Conservation (phyloP, 2,113 vertebrate species). For the Coracopsis vasa region DNA sequence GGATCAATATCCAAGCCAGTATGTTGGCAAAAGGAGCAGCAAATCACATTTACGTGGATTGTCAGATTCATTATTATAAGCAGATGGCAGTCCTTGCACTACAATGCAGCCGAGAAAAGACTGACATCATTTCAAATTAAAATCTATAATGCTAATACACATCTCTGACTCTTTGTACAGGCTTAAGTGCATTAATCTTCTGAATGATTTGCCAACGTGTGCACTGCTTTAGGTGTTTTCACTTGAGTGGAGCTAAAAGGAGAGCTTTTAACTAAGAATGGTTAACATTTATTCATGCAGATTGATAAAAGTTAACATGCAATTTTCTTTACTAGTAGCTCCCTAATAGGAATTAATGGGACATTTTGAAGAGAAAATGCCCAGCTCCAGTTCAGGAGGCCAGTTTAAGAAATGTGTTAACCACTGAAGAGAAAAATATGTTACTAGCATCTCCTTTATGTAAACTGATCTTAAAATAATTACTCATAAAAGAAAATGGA, state of each 20-base stretch:
- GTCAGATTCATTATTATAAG: conserved; percentile 95
- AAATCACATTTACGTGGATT: conserved; percentile 91
- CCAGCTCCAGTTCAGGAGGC: conserved; percentile 48
- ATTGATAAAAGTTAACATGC: conserved; percentile 77
- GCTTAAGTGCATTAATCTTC: conserved; percentile 82
- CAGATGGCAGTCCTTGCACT: conserved; percentile 88
- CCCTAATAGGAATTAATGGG: conserved; percentile 74
- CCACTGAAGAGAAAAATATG: background rate
- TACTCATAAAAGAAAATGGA: background rate
- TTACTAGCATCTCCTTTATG: background rate
- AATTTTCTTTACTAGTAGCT: conserved; percentile 76
- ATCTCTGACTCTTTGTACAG: conserved; percentile 76
- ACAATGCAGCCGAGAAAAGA: conserved; percentile 83
- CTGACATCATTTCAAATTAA: conserved; percentile 96
- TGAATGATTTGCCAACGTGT: conserved; percentile 71
- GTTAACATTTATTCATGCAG: conserved; percentile 75
- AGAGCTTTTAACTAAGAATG: conserved; percentile 69
- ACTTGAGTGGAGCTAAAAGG: conserved; percentile 76
- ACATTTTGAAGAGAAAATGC: conserved; percentile 64
- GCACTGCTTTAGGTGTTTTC: conserved; percentile 69
- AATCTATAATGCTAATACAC: conserved; percentile 96
- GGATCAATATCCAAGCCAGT: conserved; percentile 90
- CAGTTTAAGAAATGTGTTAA: background rate
- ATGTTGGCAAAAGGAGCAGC: conserved; percentile 85
- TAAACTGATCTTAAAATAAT: background rate